A percentile compares a stretch with the other conserved stretches of the same genome.
These are phyloP conservation scores for Timandra comae DNA, from an alignment of 2,888 invertebrate genomes.

Conservation along the genomic window DNA sequence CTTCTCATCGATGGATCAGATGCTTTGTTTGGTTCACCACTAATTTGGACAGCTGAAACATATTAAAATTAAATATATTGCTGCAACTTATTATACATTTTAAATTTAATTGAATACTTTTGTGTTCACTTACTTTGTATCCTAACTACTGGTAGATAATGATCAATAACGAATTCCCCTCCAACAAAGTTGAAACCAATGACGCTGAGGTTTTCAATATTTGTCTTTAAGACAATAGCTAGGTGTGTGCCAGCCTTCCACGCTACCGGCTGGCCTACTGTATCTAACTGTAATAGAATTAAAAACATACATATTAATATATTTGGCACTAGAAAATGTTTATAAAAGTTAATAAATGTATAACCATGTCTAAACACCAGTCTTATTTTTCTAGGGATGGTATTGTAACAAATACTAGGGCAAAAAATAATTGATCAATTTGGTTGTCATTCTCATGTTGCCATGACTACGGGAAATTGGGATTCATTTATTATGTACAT, in stretches of 20 bases:
- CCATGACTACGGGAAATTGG: no score
- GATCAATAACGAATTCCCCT: constrained; percentile 84
- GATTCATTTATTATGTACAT: no score
- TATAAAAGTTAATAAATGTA: not conserved
- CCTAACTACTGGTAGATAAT: constrained; percentile 83
- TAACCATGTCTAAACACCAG: no score
- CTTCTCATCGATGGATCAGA: constrained; percentile 65
- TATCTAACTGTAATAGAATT: constrained; percentile 80
- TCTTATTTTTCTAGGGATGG: no score
- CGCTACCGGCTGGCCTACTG: constrained; percentile 85
- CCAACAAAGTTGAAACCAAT: constrained; percentile 84
- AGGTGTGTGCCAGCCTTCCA: constrained; percentile 87
- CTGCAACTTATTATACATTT: no score
- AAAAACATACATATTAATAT: not conserved
- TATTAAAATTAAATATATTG: constrained; percentile 2
- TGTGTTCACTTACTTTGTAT: constrained; percentile 84
- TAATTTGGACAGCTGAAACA: constrained; percentile 57
- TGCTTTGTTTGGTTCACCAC: constrained; percentile 67
- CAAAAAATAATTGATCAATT: no score
- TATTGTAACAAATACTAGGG: no score
- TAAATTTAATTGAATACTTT: no score
- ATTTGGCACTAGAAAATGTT: constrained; percentile 1
- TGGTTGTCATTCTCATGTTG: no score
- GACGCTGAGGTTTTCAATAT: constrained; percentile 84
- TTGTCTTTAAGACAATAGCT: constrained; percentile 85